Conservation (phyloP, 2,113 vertebrate genomes). For the Silurus meridionalis region DNA sequence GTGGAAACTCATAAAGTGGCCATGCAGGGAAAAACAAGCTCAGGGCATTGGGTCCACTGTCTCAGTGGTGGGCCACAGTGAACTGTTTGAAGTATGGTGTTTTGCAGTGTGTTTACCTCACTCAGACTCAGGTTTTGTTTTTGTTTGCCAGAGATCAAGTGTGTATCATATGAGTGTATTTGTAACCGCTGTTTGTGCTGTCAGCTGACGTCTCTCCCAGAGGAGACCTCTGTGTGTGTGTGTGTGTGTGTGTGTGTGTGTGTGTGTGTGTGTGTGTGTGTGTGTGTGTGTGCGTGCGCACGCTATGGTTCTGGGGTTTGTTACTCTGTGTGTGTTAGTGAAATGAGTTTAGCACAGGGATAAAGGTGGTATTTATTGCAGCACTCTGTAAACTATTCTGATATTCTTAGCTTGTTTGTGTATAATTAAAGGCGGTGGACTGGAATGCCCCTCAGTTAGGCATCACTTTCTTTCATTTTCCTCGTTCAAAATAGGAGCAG, state of each 20-base stretch:
- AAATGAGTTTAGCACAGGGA: slow-evolving; percentile 28
- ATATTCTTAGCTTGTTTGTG: slow-evolving; percentile 61
- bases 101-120: slow-evolving; percentile 12
- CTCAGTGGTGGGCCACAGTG: slow-evolving; percentile 32
- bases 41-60: slow-evolving; percentile 46
- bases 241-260: slow-evolving; percentile 9
- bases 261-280: neutral
- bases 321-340: slow-evolving; percentile 18
- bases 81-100: slow-evolving; percentile 13
- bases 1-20: slow-evolving; percentile 48
- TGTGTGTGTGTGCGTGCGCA: neutral
- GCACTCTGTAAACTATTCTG: slow-evolving; percentile 34
- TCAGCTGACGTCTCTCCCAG: slow-evolving; percentile 32
- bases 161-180: slow-evolving; percentile 12
- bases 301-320: slow-evolving; percentile 19
- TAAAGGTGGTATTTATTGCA: slow-evolving; percentile 49
- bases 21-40: slow-evolving; percentile 40
- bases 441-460: slow-evolving; percentile 27
- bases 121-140: neutral
- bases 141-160: slow-evolving; percentile 1
- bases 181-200: slow-evolving; percentile 28
- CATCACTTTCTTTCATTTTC: neutral
- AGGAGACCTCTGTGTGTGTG: slow-evolving; percentile 15
- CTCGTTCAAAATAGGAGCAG: neutral
- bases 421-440: slow-evolving; percentile 54